These are phyloP conservation scores for Patella depressa DNA, from an alignment of 2,888 invertebrate genomes.

Conservation along the genomic window DNA sequence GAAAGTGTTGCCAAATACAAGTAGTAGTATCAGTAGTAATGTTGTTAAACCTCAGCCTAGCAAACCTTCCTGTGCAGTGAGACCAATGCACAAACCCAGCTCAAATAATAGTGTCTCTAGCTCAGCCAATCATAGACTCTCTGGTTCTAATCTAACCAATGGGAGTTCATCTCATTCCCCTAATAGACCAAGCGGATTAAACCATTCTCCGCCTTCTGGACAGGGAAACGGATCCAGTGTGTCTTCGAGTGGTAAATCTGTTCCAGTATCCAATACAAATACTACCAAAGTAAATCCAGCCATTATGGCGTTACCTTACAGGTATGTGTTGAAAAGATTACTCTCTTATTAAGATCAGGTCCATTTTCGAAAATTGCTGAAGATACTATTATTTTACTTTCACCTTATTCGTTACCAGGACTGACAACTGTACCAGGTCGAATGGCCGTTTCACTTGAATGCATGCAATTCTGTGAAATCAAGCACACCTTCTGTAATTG, in stretches of 20 bases:
- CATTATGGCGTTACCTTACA: constrained; percentile 44
- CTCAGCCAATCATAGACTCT: constrained; percentile 10
- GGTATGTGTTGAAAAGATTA: constrained; percentile 15
- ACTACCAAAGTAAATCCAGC: constrained; percentile 45
- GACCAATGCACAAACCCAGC: constrained; percentile 15
- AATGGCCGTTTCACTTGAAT: no score
- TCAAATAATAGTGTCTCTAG: not conserved
- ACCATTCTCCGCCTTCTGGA: not conserved
- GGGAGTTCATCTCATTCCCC: constrained; percentile 7
- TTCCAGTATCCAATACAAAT: constrained; percentile 23
- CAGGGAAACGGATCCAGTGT: constrained; percentile 1
- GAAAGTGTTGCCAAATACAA: constrained; percentile 51
- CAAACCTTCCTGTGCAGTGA: constrained; percentile 26
- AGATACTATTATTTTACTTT: no score
- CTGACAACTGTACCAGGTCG: no score
- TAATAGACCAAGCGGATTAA: constrained; percentile 10
- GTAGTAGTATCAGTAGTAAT: constrained; percentile 27
- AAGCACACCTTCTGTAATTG: no score
- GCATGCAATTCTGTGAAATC: no score
- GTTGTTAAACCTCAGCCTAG: constrained; percentile 15
- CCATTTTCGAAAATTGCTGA: no score
- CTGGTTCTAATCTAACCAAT: constrained; percentile 10
- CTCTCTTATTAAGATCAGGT: no score
- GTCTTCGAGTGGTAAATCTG: constrained; percentile 2
- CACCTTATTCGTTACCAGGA: no score